A percentile compares a stretch with the other conserved stretches of the same genome.
Evolutionary conservation across 92 coral and sea anemone species (phyloP).

Genomic region (Isaurus tuberculatus): DNA sequence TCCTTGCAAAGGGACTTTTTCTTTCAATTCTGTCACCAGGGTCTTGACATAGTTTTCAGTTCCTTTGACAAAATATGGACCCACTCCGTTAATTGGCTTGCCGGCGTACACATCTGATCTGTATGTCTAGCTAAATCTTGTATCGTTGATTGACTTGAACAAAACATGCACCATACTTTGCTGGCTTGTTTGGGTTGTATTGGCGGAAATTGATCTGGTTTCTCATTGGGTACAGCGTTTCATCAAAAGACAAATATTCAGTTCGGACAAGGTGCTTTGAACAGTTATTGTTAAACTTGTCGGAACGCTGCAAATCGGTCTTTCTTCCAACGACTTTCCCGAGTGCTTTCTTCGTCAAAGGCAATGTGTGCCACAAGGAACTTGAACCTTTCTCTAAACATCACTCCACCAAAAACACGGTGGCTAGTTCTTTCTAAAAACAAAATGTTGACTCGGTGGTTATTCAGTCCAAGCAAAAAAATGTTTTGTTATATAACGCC

Average conservation of each 20-base stretch:
- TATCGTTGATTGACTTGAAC: slow-evolving; percentile 37
- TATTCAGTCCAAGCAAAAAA: slow-evolving; percentile 27
- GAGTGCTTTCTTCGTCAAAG: slow-evolving; percentile 13
- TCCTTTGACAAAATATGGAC: slow-evolving; percentile 8
- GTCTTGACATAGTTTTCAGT: slow-evolving; percentile 27
- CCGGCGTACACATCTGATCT: not conserved
- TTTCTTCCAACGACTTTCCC: slow-evolving; percentile 17
- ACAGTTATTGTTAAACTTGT: slow-evolving; percentile 25
- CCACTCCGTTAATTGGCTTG: slow-evolving; percentile 10
- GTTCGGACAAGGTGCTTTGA: slow-evolving; percentile 20
- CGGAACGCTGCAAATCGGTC: slow-evolving; percentile 35
- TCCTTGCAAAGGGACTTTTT: not conserved
- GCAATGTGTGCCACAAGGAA: slow-evolving; percentile 40
- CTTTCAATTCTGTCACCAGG: not conserved
- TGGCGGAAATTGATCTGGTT: slow-evolving; percentile 33
- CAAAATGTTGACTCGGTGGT: slow-evolving; percentile 17
- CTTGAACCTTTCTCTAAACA: slow-evolving; percentile 20
- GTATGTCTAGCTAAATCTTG: slow-evolving; percentile 33
- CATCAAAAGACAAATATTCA: slow-evolving; percentile 14
- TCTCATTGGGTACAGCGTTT: slow-evolving; percentile 45
- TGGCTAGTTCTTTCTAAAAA: slow-evolving; percentile 24
- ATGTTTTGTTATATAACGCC: not conserved
- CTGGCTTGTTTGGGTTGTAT: slow-evolving; percentile 49
- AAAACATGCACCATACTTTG: slow-evolving; percentile 30
- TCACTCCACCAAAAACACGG: slow-evolving; percentile 19